phyloP scores from a whole-genome alignment of 1,140 invertebrate species.

The Drosophila sulfurigaster region DNA sequence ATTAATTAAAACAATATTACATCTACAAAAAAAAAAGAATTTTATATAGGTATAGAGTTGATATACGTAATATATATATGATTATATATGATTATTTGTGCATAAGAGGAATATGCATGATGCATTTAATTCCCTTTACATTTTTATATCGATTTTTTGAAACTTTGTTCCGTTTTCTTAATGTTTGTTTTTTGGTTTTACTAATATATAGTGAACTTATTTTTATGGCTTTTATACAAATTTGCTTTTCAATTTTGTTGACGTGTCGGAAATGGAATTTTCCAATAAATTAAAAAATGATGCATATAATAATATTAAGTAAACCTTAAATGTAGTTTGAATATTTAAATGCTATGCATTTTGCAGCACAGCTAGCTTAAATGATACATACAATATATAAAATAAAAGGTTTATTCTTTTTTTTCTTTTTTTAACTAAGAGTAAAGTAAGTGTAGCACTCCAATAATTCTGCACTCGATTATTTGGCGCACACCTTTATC shows the following conservation, averaged over 20 bases:
- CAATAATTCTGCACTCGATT: constrained; percentile 26
- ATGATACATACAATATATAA: constrained; percentile 1
- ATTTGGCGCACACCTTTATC: constrained; percentile 21
- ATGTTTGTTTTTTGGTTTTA: constrained; percentile 8
- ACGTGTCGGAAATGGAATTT: constrained; percentile 39
- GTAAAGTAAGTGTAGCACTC: constrained; percentile 36
- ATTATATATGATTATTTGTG: constrained; percentile 23
- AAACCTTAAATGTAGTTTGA: constrained; percentile 22
- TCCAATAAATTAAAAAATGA: constrained; percentile 71
- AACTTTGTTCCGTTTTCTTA: neutral
- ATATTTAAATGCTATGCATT: constrained; percentile 26
- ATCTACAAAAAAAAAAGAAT: constrained; percentile 60
- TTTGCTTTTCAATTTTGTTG: constrained; percentile 41
- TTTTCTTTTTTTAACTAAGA: constrained; percentile 24
- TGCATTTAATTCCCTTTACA: constrained; percentile 5
- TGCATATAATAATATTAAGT: constrained; percentile 16
- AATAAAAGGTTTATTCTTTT: neutral
- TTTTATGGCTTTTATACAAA: constrained; percentile 78
- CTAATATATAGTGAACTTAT: constrained; percentile 77
- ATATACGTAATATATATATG: constrained; percentile 28
- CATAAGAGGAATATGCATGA: constrained; percentile 33
- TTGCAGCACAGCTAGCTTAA: constrained; percentile 15
- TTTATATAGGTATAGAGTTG: constrained; percentile 15
- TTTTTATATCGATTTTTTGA: constrained; percentile 2
- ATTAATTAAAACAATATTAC: constrained; percentile 52